These are phyloP conservation scores for Melanophora roralis DNA, from an alignment of 2,888 invertebrate species.

Conservation along the genomic window DNA sequence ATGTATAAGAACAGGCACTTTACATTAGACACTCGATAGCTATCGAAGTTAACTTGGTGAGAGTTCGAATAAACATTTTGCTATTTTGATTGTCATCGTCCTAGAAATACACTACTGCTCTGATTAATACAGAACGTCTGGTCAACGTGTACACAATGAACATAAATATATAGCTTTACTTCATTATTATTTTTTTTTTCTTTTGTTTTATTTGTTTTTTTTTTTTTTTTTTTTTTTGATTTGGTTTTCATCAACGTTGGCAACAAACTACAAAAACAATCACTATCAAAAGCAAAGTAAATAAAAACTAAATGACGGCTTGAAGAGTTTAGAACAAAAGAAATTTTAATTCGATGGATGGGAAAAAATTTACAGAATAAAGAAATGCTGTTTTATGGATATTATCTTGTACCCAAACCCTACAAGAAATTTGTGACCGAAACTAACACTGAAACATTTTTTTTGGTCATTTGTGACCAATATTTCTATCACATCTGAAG, in stretches of 20 bases:
- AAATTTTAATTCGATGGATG: constrained; percentile 59
- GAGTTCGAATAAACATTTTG: too few species aligned
- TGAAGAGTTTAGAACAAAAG: constrained; percentile 64
- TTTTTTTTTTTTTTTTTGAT: constrained; percentile 20
- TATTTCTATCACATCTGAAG: too few species aligned
- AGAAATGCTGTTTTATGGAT: constrained; percentile 30
- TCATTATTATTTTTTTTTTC: background rate
- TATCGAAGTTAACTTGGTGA: too few species aligned
- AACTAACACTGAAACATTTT: too few species aligned
- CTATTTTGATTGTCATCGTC: too few species aligned
- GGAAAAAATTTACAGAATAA: constrained; percentile 46
- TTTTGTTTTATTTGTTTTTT: constrained; percentile 18
- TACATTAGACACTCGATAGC: too few species aligned
- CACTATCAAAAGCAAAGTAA: constrained; percentile 57
- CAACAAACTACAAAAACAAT: constrained; percentile 58
- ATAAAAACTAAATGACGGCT: constrained; percentile 34
- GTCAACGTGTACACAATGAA: too few species aligned
- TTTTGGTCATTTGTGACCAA: too few species aligned
- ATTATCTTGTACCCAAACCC: background rate
- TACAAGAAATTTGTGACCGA: too few species aligned
- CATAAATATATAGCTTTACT: background rate
- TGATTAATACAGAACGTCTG: too few species aligned
- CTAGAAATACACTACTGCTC: too few species aligned
- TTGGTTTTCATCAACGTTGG: constrained; percentile 47
- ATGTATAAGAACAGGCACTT: too few species aligned